These are phyloP conservation scores for Paedocypris sp. DNA, from an alignment of 2,113 vertebrate genomes.

Conservation along the genomic window DNA sequence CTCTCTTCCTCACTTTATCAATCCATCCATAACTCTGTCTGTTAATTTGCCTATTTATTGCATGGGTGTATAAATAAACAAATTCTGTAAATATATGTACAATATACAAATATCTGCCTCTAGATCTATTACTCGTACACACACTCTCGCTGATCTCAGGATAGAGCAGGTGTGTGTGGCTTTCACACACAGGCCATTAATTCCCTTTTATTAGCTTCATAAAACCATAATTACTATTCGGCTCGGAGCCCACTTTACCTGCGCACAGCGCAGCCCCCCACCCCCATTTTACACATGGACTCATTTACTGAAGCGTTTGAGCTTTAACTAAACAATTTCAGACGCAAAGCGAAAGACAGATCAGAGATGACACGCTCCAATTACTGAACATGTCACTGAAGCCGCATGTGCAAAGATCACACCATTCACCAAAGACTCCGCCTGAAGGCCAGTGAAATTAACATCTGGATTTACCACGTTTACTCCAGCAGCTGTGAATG, in stretches of 20 bases:
- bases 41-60: no score
- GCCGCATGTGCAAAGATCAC: slow-evolving; percentile 1
- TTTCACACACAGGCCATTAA: slow-evolving; percentile 37
- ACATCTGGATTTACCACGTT: slow-evolving; percentile 25
- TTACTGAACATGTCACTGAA: not conserved
- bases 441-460: slow-evolving; percentile 20
- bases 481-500: slow-evolving; percentile 7
- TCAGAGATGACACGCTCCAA: slow-evolving; percentile 8
- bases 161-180: slow-evolving; percentile 29
- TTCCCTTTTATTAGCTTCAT: slow-evolving; percentile 38
- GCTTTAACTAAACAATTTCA: slow-evolving; percentile 13
- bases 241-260: slow-evolving; percentile 17
- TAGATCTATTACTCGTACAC: no score
- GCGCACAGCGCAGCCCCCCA: slow-evolving; percentile 11
- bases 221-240: slow-evolving; percentile 36
- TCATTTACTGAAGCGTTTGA: slow-evolving; percentile 3
- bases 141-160: slow-evolving; percentile 20
- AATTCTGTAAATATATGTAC: no score
- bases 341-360: not conserved
- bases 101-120: no score
- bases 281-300: slow-evolving; percentile 2
- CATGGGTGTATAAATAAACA: no score
- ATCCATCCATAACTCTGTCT: no score
- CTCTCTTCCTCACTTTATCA: no score
- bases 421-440: slow-evolving; percentile 9